phyloP scores from a whole-genome alignment of 2,113 vertebrate species.

The Anseranas semipalmata region DNA sequence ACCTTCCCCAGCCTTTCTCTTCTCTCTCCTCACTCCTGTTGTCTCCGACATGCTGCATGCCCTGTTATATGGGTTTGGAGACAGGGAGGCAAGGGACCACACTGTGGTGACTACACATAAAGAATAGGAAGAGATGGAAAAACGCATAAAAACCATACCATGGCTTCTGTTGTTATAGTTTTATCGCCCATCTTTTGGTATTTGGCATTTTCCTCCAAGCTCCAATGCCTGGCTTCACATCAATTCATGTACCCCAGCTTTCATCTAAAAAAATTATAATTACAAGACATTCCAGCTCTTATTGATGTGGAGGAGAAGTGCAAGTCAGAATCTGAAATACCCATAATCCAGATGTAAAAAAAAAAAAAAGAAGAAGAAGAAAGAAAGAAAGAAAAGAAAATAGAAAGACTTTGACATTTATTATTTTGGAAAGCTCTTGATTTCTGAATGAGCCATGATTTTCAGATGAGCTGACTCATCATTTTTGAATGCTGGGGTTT shows the following conservation, averaged over 20 bases:
- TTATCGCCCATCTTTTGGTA: background rate
- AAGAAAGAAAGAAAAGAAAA: too few relatives aligned
- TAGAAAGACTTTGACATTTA: background rate
- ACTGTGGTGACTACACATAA: background rate
- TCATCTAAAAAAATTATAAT: conserved; percentile 17
- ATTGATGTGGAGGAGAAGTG: conserved; percentile 11
- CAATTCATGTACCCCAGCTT: background rate
- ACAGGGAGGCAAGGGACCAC: background rate
- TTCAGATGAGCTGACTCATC: conserved; percentile 57
- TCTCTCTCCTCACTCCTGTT: background rate
- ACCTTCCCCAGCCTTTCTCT: background rate
- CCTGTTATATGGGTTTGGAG: background rate
- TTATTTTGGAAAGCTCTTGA: conserved; percentile 19
- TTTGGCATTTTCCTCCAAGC: background rate
- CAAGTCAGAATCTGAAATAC: conserved; percentile 4
- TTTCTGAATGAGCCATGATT: background rate
- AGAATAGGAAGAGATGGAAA: background rate
- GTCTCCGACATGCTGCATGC: background rate
- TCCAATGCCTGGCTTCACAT: background rate
- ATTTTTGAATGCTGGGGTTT: conserved; percentile 51
- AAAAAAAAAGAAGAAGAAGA: background rate
- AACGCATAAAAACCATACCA: background rate
- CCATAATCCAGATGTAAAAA: background rate
- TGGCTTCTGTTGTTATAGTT: background rate
- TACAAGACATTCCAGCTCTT: background rate